These are phyloP conservation scores for Phrynocephalus forsythii DNA, from an alignment of 2,797 vertebrate genomes.

Conservation along the genomic window DNA sequence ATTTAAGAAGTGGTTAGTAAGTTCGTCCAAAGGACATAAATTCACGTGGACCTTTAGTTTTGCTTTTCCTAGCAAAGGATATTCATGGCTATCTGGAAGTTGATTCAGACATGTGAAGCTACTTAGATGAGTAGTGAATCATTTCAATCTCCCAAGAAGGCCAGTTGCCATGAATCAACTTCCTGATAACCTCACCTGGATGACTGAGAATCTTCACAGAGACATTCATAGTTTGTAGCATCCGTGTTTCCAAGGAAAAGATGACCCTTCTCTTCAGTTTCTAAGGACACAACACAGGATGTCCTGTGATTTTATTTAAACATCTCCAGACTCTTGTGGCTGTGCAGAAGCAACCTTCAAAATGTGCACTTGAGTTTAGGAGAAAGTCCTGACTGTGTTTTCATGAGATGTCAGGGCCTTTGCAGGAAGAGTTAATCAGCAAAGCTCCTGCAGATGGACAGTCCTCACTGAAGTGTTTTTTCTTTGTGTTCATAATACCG, in stretches of 20 bases:
- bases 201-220: no score
- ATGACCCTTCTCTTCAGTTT: background rate
- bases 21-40: no score
- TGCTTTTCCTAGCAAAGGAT: no score
- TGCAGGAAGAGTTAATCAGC: background rate
- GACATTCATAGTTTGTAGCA: background rate
- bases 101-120: no score
- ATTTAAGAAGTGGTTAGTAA: no score
- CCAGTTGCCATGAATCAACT: no score
- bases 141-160: no score
- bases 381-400: background rate
- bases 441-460: background rate
- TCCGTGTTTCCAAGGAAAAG: background rate
- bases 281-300: no score
- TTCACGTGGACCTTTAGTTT: no score
- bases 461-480: background rate
- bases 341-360: background rate
- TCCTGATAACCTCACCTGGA: no score
- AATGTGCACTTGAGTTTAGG: no score
- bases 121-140: no score
- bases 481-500: background rate
- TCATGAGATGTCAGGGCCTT: background rate
- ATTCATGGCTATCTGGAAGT: background rate
- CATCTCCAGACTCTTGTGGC: background rate
- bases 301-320: background rate